Evolutionary conservation across 2,797 vertebrate species (phyloP).

Genomic region (Falco biarmicus): DNA sequence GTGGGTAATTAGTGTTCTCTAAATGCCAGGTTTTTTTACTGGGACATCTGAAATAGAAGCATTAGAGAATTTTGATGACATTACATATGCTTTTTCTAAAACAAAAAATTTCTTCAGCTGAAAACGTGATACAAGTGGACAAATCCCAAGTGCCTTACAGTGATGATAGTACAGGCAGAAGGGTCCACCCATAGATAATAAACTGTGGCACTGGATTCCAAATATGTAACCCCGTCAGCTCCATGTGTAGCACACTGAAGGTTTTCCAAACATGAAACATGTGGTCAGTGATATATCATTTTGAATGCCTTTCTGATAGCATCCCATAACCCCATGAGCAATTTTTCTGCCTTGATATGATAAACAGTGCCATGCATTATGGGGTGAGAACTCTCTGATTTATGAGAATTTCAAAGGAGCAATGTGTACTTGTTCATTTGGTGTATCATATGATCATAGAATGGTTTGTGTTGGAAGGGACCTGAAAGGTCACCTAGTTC

Average conservation of each 20-base stretch:
- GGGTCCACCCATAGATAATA: background rate
- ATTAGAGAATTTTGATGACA: background rate
- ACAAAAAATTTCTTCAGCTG: background rate
- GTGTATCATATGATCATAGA: background rate
- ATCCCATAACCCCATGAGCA: background rate
- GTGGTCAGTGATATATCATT: background rate
- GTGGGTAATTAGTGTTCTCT: background rate
- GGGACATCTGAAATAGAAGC: background rate
- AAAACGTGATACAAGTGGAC: background rate
- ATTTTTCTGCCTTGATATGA: slow-evolving; percentile 3
- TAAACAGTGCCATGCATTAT: background rate
- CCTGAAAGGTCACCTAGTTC: no score
- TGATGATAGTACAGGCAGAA: background rate
- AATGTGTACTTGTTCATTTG: background rate
- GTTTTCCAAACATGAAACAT: background rate
- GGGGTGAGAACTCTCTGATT: slow-evolving; percentile 12
- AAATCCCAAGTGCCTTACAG: background rate
- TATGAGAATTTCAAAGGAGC: background rate
- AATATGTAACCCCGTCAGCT: background rate
- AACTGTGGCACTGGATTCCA: background rate
- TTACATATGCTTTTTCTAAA: background rate
- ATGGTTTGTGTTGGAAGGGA: no score
- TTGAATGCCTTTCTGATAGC: background rate
- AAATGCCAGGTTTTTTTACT: background rate
- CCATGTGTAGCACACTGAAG: background rate